Evolutionary conservation across 1,140 invertebrate species (phyloP).

Genomic region (Cyclargus thomasi): DNA sequence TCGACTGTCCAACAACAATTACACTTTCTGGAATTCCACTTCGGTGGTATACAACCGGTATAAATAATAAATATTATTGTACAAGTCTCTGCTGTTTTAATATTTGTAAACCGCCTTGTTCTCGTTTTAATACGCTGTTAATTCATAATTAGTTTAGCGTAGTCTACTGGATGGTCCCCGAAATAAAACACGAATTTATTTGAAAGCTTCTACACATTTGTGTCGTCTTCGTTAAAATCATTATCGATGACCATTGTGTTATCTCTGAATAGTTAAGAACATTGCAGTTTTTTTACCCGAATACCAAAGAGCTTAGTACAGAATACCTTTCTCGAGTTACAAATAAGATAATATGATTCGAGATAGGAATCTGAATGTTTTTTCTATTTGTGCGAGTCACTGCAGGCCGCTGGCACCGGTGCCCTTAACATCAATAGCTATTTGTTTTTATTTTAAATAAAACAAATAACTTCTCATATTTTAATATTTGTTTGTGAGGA

Average conservation of each 20-base stretch:
- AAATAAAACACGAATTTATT: not conserved
- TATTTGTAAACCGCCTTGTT: not conserved
- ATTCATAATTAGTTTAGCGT: not conserved
- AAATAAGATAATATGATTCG: slow-evolving; percentile 49
- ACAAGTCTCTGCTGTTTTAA: not conserved
- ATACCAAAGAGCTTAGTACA: slow-evolving; percentile 35
- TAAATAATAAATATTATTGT: not conserved
- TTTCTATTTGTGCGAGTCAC: slow-evolving; percentile 30
- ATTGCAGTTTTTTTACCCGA: slow-evolving; percentile 33
- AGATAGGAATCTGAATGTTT: slow-evolving; percentile 34
- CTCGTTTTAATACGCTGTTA: not conserved
- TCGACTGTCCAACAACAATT: not conserved
- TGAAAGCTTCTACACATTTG: not conserved
- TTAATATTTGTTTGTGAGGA: not conserved
- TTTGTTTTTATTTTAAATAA: not conserved
- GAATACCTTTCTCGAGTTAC: slow-evolving; percentile 54
- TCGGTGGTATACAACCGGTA: not conserved
- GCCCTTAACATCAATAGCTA: not conserved
- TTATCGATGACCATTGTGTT: slow-evolving; percentile 3
- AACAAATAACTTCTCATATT: not conserved
- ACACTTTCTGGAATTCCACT: not conserved
- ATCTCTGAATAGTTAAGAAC: slow-evolving; percentile 23
- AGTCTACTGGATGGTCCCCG: not conserved
- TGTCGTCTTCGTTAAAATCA: not conserved
- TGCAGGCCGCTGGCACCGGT: slow-evolving; percentile 6